phyloP scores from a whole-genome alignment of 2,888 invertebrate genomes.

The Sericinus montela region DNA sequence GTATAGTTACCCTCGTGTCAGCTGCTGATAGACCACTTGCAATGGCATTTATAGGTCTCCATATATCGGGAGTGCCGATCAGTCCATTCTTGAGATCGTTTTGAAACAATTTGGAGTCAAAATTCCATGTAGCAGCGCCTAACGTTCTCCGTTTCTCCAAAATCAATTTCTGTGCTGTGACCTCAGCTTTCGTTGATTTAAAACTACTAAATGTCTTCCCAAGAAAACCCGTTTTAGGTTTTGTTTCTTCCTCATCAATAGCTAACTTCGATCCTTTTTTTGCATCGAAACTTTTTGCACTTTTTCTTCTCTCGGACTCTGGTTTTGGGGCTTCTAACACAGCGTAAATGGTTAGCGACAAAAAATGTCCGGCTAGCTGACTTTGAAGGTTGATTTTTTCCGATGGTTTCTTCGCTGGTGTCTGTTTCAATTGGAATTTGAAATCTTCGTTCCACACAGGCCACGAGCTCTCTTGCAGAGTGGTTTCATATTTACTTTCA shows the following conservation, averaged over 20 bases:
- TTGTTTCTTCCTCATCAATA: constrained; percentile 65
- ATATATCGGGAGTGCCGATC: constrained; percentile 84
- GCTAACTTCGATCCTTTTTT: constrained; percentile 52
- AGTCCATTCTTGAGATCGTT: constrained; percentile 80
- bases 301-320: constrained; percentile 57
- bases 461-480: constrained; percentile 86
- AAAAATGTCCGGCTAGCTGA: constrained; percentile 82
- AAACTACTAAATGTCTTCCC: constrained; percentile 72
- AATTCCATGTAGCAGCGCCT: constrained; percentile 84
- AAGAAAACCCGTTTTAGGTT: constrained; percentile 71
- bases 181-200: constrained; percentile 65
- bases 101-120: constrained; percentile 82
- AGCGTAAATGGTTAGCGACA: constrained; percentile 84
- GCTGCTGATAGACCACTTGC: constrained; percentile 79
- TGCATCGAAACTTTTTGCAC: constrained; percentile 48
- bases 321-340: constrained; percentile 79
- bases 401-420: constrained; percentile 67
- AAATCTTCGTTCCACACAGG: constrained; percentile 90
- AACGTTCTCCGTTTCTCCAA: constrained; percentile 82
- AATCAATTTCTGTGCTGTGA: constrained; percentile 64
- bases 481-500: constrained; percentile 86
- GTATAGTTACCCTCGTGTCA: constrained; percentile 70
- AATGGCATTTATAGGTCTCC: constrained; percentile 83
- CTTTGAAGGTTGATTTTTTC: constrained; percentile 76
- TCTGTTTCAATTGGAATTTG: constrained; percentile 81